These are phyloP conservation scores for Oreortyx pictus DNA, from an alignment of 2,797 vertebrate species.

Conservation along the genomic window DNA sequence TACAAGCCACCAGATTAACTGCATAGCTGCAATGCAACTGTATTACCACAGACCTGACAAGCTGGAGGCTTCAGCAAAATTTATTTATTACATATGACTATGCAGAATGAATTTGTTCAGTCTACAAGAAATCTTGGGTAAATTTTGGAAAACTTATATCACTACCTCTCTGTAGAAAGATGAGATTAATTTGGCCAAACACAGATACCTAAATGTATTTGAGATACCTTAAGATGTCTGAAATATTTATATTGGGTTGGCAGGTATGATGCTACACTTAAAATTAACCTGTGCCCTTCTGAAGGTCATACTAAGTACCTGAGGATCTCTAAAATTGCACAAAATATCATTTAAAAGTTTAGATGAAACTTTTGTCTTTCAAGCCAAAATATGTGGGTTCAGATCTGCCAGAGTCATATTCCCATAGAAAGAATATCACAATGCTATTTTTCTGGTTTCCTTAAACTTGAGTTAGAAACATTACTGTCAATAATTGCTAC, in stretches of 20 bases:
- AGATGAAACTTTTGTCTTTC: background rate
- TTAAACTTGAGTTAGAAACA: background rate
- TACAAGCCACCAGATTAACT: background rate
- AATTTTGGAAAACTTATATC: background rate
- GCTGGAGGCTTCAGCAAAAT: background rate
- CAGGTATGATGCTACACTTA: background rate
- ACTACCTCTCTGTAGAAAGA: background rate
- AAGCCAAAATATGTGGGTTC: background rate
- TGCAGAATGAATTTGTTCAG: slow-evolving; percentile 7
- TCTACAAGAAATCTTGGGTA: background rate
- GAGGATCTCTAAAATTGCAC: background rate
- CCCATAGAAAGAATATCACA: background rate
- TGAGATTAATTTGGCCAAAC: background rate
- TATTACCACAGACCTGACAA: background rate
- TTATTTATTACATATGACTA: background rate
- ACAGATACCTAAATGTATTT: background rate
- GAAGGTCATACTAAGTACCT: background rate
- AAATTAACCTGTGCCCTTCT: background rate
- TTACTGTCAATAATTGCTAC: background rate
- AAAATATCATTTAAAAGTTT: background rate
- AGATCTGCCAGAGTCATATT: background rate
- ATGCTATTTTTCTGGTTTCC: background rate
- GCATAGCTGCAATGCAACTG: background rate
- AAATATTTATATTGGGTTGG: background rate
- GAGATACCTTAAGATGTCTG: background rate